A percentile compares a stretch with the other conserved stretches of the same genome.
phyloP scores from a whole-genome alignment of 2,888 invertebrate genomes.

The Eretmocerus hayati region DNA sequence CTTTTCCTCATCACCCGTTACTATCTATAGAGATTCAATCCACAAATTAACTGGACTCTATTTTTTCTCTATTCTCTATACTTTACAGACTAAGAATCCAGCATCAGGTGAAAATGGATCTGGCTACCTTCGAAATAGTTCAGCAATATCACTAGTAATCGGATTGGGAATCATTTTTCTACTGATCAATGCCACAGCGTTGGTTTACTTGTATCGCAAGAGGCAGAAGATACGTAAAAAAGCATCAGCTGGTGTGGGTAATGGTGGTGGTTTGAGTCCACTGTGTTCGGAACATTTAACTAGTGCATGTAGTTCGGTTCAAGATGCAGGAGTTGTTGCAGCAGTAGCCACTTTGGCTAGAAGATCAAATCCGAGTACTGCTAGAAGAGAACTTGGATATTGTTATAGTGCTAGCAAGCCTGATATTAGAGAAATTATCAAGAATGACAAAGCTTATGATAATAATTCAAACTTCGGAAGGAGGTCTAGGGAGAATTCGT shows the following conservation, averaged over 20 bases:
- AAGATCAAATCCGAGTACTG: conserved; percentile 38
- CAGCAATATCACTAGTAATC: conserved; percentile 46
- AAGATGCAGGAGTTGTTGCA: not conserved
- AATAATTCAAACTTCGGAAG: conserved; percentile 52
- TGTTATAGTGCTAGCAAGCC: conserved; percentile 46
- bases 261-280: conserved; percentile 15
- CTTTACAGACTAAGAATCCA: too few species aligned
- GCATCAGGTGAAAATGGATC: too few species aligned
- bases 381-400: conserved; percentile 48
- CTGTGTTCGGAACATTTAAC: not conserved
- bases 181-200: conserved; percentile 64
- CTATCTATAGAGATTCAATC: too few species aligned
- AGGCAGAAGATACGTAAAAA: conserved; percentile 49
- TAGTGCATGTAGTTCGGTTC: not conserved
- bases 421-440: conserved; percentile 43
- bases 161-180: conserved; percentile 62
- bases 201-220: conserved; percentile 62
- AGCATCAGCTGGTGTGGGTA: conserved; percentile 35
- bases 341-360: conserved; percentile 10
- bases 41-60: too few species aligned
- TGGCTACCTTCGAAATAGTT: conserved; percentile 21
- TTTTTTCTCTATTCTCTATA: not conserved
- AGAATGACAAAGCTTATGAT: conserved; percentile 45
- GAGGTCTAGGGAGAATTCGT: conserved; percentile 63
- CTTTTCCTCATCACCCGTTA: not conserved